These are phyloP conservation scores for Neodiprion lecontei DNA, from an alignment of 1,140 invertebrate species.

Conservation along the genomic window DNA sequence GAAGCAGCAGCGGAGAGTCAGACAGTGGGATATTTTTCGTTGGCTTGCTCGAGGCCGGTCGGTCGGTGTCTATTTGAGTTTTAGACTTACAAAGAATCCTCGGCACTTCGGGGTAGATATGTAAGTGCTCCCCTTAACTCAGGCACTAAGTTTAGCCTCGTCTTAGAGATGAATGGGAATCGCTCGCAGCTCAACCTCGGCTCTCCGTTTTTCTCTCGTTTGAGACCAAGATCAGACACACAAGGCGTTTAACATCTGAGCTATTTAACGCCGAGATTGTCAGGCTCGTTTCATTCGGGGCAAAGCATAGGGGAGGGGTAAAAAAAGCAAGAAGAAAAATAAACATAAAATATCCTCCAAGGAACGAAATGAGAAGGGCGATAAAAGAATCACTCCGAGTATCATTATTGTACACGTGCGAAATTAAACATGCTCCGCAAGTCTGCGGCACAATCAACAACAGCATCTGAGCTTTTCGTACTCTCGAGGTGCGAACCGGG, in stretches of 20 bases:
- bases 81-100: conserved; percentile 40
- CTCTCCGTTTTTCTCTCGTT: conserved; percentile 13
- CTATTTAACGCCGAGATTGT: background rate
- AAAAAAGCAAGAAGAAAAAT: no score
- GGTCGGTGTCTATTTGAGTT: conserved; percentile 30
- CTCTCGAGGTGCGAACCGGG: no score
- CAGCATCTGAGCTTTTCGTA: no score
- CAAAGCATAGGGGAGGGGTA: no score
- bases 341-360: no score
- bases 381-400: no score
- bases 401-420: no score
- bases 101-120: conserved; percentile 24
- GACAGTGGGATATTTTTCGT: background rate
- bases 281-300: no score
- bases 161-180: conserved; percentile 51
- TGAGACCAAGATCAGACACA: conserved; percentile 26
- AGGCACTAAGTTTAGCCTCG: conserved; percentile 50
- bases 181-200: conserved; percentile 34
- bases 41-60: background rate
- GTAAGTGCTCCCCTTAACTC: conserved; percentile 26
- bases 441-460: no score
- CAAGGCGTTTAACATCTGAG: conserved; percentile 36
- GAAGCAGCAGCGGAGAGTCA: background rate
- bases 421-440: no score
- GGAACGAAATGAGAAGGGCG: no score